phyloP scores from a whole-genome alignment of 2,888 invertebrate species.

The Drosophila fulvimacula region DNA sequence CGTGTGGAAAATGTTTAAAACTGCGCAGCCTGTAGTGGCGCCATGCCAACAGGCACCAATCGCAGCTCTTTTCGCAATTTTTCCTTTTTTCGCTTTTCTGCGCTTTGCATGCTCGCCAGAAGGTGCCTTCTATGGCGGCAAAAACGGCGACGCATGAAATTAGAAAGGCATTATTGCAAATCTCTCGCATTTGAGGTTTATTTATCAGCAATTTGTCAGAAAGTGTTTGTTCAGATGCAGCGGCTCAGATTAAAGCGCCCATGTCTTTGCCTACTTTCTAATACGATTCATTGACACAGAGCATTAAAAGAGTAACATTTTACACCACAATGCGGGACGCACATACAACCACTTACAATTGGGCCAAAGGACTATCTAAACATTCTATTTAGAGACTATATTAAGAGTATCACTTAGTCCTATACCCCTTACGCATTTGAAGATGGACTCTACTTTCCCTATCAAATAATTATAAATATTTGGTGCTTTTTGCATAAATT shows the following conservation, averaged over 20 bases:
- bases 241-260: constrained; percentile 76
- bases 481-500: no score
- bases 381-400: no score
- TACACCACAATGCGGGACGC: background rate
- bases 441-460: no score
- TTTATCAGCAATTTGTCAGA: constrained; percentile 80
- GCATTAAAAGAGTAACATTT: constrained; percentile 44
- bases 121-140: constrained; percentile 43
- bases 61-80: constrained; percentile 41
- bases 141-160: constrained; percentile 69
- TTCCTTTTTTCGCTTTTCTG: constrained; percentile 40
- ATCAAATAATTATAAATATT: no score
- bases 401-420: background rate
- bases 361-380: constrained; percentile 14
- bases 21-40: constrained; percentile 41
- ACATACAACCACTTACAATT: background rate
- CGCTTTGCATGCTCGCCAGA: constrained; percentile 73
- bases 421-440: no score
- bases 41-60: constrained; percentile 40
- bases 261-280: constrained; percentile 61
- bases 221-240: constrained; percentile 70
- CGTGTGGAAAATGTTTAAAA: constrained; percentile 78
- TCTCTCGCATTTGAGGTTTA: constrained; percentile 71
- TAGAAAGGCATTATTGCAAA: constrained; percentile 79
- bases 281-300: constrained; percentile 65